Percentiles rank a stretch among this genome's conserved stretches.
Evolutionary conservation across 2,888 invertebrate species (phyloP).

Genomic region (Dryococelus australis): DNA sequence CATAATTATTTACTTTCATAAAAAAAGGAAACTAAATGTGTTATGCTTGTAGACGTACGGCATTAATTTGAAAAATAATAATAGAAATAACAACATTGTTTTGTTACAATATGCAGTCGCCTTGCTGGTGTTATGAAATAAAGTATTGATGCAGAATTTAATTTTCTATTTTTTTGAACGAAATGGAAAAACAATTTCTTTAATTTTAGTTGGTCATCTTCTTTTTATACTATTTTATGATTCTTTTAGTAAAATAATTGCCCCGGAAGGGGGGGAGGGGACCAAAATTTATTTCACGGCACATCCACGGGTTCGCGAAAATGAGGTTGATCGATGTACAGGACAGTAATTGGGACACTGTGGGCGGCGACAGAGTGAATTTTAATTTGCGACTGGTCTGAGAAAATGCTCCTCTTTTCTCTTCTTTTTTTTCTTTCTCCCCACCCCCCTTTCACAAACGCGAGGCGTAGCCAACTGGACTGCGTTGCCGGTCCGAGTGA

Average conservation of each 20-base stretch:
- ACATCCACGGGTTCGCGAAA: not conserved
- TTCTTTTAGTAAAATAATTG: not conserved
- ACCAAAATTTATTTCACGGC: not conserved
- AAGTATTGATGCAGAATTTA: no score
- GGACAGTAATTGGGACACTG: constrained; percentile 10
- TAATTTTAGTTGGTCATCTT: no score
- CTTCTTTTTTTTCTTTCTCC: not conserved
- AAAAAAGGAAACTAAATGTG: no score
- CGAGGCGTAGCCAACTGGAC: constrained; percentile 8
- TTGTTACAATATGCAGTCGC: no score
- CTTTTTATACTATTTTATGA: not conserved
- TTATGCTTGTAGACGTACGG: no score
- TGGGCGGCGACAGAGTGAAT: constrained; percentile 6
- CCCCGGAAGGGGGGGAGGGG: not conserved
- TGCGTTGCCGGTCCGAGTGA: not conserved
- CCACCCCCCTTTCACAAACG: not conserved
- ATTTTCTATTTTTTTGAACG: no score
- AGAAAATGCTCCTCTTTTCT: not conserved
- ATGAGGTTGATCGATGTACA: constrained; percentile 6
- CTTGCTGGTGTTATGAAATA: no score
- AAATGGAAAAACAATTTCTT: no score
- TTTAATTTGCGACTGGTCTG: constrained; percentile 3
- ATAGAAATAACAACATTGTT: no score
- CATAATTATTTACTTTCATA: no score
- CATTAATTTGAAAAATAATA: no score